Conservation (phyloP, 2,113 vertebrate species). For the Sterrhoptilus dennistouni region DNA sequence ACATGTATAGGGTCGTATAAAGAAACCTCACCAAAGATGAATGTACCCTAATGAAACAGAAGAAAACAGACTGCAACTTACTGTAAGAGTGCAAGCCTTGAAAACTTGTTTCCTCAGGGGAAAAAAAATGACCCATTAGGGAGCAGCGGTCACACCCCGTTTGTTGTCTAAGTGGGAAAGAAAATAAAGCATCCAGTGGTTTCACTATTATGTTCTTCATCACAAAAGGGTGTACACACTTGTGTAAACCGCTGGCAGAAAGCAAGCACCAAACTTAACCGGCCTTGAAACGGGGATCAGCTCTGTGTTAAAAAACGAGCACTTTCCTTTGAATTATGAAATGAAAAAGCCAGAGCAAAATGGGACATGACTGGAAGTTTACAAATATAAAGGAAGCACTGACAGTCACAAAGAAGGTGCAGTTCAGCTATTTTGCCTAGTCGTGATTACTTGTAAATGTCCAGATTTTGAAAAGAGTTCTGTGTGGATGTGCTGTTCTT, state of each 20-base stretch:
- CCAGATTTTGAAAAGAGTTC: background rate
- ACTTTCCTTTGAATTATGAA: background rate
- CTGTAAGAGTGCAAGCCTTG: background rate
- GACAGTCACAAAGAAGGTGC: background rate
- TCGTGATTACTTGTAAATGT: background rate
- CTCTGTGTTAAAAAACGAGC: background rate
- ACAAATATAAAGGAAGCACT: background rate
- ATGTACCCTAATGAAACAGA: background rate
- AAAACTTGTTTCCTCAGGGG: background rate
- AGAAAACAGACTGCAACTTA: background rate
- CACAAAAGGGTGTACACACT: fast-evolving
- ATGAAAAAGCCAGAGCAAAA: background rate
- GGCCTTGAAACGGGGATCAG: background rate
- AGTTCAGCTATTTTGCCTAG: background rate
- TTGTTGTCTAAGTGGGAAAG: background rate
- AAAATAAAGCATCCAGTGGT: background rate
- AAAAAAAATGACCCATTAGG: background rate
- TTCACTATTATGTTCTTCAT: background rate
- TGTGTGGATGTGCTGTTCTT: background rate
- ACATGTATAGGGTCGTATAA: fast-evolving
- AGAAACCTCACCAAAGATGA: background rate
- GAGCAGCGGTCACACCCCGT: background rate
- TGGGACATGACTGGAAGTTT: background rate
- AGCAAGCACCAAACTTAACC: background rate
- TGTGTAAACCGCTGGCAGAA: background rate